Percentiles rank a stretch among this genome's conserved stretches.
Conservation (phyloP, 2,797 vertebrate genomes). For the Diplodus puntazzo region DNA sequence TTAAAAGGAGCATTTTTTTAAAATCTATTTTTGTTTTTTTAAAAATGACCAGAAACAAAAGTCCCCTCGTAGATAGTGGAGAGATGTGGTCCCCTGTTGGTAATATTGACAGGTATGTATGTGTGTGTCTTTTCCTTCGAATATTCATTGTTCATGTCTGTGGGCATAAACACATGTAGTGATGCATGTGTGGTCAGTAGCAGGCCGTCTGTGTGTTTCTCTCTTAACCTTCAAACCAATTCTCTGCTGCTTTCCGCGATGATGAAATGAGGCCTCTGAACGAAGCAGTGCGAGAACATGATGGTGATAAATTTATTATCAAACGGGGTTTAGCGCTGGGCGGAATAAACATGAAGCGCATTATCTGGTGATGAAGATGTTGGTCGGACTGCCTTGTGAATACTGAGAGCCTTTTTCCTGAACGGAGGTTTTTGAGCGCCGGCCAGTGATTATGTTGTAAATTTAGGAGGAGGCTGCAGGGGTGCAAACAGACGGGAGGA, state of each 20-base stretch:
- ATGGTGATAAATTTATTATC: conserved; percentile 74
- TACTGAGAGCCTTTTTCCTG: conserved; percentile 55
- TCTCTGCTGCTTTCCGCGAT: conserved; percentile 39
- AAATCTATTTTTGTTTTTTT: no score
- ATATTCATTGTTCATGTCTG: not conserved
- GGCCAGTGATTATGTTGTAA: conserved; percentile 63
- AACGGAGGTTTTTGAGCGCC: conserved; percentile 50
- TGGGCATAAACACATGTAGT: not conserved
- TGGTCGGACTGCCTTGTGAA: conserved; percentile 53
- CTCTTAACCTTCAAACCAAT: conserved; percentile 37
- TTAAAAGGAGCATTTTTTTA: no score
- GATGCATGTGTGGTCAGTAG: conserved; percentile 32
- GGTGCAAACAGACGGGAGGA: conserved; percentile 52
- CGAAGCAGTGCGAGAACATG: conserved; percentile 48
- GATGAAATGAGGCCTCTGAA: conserved; percentile 56
- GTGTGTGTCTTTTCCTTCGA: not conserved
- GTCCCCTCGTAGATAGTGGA: no score
- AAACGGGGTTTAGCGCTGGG: conserved; percentile 65
- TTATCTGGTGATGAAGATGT: conserved; percentile 74
- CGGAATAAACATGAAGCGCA: conserved; percentile 73
- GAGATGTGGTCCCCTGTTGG: no score
- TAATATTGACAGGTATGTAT: not conserved
- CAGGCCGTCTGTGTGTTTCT: conserved; percentile 21
- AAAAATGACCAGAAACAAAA: no score
- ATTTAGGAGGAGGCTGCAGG: conserved; percentile 55